Base-by-base conservation (phyloP, 1,140 invertebrate species). In the Leptoteleia sp. region DNA sequence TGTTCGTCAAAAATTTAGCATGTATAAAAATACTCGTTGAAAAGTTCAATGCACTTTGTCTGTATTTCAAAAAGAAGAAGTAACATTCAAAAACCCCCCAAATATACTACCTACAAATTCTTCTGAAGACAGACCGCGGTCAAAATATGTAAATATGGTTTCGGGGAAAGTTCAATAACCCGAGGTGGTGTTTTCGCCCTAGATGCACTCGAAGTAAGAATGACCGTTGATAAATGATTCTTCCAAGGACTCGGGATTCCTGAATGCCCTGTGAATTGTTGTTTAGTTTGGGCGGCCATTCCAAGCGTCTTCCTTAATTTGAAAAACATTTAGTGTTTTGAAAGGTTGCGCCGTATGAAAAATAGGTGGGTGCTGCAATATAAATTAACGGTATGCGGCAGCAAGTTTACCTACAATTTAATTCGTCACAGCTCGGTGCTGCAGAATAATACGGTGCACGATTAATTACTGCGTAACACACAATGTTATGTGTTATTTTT, bases 381-480 rank as follows among this genome's bases (percentile, higher is more conserved):
- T 67, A 67, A 76, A 67, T 67, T 67, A 76, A 67, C 48, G 52
- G 45, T 68, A 61, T 38, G 42, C 29, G 54, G 33, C 42, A 57
- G 15, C 38, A 64, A 45, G 35, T 62, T 55, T 54, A 37, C 37
- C 35, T 50, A 62, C 27, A 55, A 61, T 68, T 35, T 48, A 50
- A 67, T 70, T 76, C 64, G 73, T 76, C 45, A 76, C 55, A 70
- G 73, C 13, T 45, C 73, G 55, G 70, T 70, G 64, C 73, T 48
- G 50, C 47, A 55, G 25, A 29, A 68, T 76, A 76, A 76, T 68
- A 37, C 7, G 47, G 15, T 19, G 9, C 37, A 37, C 31, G 40
- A 76, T 76, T 76, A 76, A 76, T 76, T 70, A 50, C 50, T 59
- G 16, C 29, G 27, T 17, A 76, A 50, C 64, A 76, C 42, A 76